Evolutionary conservation across 2,797 vertebrate species (phyloP).

Genomic region (Botia kubotai): DNA sequence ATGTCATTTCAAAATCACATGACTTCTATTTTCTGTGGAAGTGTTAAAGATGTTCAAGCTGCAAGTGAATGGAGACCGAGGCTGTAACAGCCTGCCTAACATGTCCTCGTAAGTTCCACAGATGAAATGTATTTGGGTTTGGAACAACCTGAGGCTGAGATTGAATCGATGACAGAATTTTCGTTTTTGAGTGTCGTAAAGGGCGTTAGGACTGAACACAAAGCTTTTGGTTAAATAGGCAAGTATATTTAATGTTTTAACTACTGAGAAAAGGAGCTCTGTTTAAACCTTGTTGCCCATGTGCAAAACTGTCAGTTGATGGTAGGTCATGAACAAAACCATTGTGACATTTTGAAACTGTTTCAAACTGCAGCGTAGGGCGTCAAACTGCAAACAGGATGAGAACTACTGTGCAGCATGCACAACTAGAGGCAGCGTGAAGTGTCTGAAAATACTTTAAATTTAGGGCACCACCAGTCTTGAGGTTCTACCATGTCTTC

Average conservation of each 20-base stretch:
- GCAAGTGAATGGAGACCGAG: no score
- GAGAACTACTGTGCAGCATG: constrained; percentile 44
- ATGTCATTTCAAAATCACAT: not conserved
- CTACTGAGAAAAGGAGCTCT: constrained; percentile 36
- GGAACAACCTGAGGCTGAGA: not conserved
- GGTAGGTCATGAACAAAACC: constrained; percentile 1
- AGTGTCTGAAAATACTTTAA: constrained; percentile 53
- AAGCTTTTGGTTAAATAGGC: not conserved
- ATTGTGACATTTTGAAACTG: not conserved
- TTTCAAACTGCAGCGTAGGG: constrained; percentile 4
- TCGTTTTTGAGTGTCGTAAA: not conserved
- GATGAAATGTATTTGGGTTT: not conserved
- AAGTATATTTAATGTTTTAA: constrained; percentile 32
- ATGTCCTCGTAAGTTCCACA: not conserved
- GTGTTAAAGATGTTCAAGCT: no score
- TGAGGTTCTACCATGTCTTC: constrained; percentile 56
- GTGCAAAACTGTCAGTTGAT: constrained; percentile 10
- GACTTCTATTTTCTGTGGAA: no score
- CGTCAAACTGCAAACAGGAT: constrained; percentile 16
- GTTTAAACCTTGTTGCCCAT: not conserved
- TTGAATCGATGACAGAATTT: not conserved
- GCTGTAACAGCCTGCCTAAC: not conserved
- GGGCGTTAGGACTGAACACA: not conserved
- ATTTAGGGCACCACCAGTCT: constrained; percentile 62
- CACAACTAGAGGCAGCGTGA: constrained; percentile 34